Conservation (phyloP, 1,140 invertebrate species). For the Elymnias hypermnestra region DNA sequence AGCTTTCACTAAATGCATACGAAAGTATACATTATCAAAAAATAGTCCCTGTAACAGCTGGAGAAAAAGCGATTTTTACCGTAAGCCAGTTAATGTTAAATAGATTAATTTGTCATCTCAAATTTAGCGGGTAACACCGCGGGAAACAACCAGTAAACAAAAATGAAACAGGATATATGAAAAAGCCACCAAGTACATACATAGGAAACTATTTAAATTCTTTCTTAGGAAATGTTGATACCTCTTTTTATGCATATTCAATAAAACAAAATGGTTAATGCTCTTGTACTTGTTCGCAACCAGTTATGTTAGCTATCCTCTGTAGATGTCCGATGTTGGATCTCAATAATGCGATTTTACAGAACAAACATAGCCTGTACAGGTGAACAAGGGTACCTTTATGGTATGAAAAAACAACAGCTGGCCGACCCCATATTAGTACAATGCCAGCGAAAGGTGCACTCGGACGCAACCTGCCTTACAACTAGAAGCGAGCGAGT, state of each 20-base stretch:
- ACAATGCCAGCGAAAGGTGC: slow-evolving; percentile 46
- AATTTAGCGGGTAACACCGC: too few relatives aligned
- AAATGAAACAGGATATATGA: neutral
- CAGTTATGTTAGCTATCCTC: slow-evolving; percentile 20
- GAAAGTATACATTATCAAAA: too few relatives aligned
- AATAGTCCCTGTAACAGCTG: too few relatives aligned
- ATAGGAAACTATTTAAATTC: slow-evolving; percentile 7
- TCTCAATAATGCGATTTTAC: slow-evolving; percentile 28
- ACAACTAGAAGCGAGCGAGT: too few relatives aligned
- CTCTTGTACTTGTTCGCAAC: slow-evolving; percentile 9
- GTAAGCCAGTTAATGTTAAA: too few relatives aligned
- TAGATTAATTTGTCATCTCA: too few relatives aligned
- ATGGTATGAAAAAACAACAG: slow-evolving; percentile 53
- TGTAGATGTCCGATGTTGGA: slow-evolving; percentile 18
- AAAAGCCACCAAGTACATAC: neutral
- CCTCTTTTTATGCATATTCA: slow-evolving; percentile 1
- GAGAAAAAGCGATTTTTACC: too few relatives aligned
- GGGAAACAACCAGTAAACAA: too few relatives aligned
- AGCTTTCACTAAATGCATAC: too few relatives aligned
- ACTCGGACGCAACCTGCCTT: slow-evolving; percentile 34
- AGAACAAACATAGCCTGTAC: slow-evolving; percentile 32
- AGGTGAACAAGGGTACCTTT: slow-evolving; percentile 38
- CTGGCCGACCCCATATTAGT: slow-evolving; percentile 49
- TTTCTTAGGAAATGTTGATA: slow-evolving; percentile 8
- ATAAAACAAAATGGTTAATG: slow-evolving; percentile 13